Evolutionary conservation across 2,113 vertebrate genomes (phyloP), one percentile per base, ranked within the genome.

Genomic region (Scytalopus superciliaris): DNA sequence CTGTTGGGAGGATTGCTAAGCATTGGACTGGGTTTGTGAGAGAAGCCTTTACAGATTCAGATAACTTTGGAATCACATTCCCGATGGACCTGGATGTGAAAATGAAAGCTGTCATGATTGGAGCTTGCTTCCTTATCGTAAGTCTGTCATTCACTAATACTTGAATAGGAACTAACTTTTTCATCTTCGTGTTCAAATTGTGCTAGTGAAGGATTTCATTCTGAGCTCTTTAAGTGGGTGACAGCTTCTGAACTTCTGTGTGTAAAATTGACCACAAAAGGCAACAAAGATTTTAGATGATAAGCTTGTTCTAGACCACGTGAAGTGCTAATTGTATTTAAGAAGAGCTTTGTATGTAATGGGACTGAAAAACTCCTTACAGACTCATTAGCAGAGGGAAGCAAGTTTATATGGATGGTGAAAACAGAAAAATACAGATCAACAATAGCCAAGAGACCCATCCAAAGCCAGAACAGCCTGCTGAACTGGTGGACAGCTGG

Each of bases 41-140:
- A 90, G 99, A 99, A 93, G 86, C 83, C 0, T 99, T 99, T 95
- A 99, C 99, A 13, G 99, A 99, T 31, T 24, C 98, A 0, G 99
- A 99, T 97, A 99, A 99, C 96, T 99, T 99, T 95, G 99, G 99
- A 8, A 98, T 99, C 94, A 98, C 98, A 89, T 99, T 99, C 79
- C 99, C 99, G 7, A 95, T 98, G 96, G 99, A 99, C 73, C 98
- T 99, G 23, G 99, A 99, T 59, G 98, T 99, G 92, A 99, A 98
- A 92, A 98, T 99, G 96, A 99, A 99, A 96, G 99, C 99, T 19
- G 98, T 99, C 33, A 98, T 99, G 99, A 96, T 99, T 0, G 99
- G 99, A 3, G 99, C 99, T 7, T 99, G 99, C 93, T 99, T 99
- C 91, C 99, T 99, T 72, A 98, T 99, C 1, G 99, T 99, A 97